A percentile compares a stretch with the other conserved stretches of the same genome.
Evolutionary conservation across 2,888 invertebrate species (phyloP).

Genomic region (Tiliacea aurago): DNA sequence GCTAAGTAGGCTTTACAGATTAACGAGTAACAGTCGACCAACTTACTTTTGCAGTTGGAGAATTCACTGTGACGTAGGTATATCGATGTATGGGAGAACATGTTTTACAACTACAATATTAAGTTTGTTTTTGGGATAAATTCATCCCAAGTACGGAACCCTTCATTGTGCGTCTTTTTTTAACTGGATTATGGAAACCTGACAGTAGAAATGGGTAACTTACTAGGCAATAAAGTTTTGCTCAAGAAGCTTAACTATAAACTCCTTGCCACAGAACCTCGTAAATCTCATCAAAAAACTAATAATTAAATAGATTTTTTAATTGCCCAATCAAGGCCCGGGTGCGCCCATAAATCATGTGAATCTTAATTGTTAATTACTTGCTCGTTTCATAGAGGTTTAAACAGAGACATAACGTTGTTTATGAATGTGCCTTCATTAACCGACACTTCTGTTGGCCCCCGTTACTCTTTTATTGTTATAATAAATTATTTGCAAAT

Average conservation of each 20-base stretch:
- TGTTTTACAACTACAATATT: too few relatives aligned
- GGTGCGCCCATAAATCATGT: constrained; percentile 43
- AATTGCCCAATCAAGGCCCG: constrained; percentile 44
- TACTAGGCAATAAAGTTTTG: not conserved
- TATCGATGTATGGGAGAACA: too few relatives aligned
- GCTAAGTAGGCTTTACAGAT: too few relatives aligned
- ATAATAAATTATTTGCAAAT: constrained; percentile 14
- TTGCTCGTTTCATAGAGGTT: constrained; percentile 38
- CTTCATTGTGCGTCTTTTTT: too few relatives aligned
- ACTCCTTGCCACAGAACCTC: constrained; percentile 4
- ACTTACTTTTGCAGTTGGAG: too few relatives aligned
- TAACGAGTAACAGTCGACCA: too few relatives aligned
- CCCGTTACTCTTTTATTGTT: constrained; percentile 14
- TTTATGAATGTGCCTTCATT: constrained; percentile 52
- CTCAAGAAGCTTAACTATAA: not conserved
- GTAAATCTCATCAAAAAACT: constrained; percentile 20
- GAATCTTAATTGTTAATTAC: constrained; percentile 62
- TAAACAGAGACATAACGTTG: constrained; percentile 29
- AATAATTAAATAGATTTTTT: constrained; percentile 34
- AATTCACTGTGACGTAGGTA: too few relatives aligned
- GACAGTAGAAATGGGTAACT: too few relatives aligned
- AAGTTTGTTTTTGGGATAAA: too few relatives aligned
- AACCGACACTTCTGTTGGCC: constrained; percentile 21
- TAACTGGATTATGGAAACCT: too few relatives aligned
- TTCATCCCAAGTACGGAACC: too few relatives aligned